These are phyloP conservation scores for Athrips mouffetella DNA, from an alignment of 2,888 invertebrate species.

Conservation along the genomic window DNA sequence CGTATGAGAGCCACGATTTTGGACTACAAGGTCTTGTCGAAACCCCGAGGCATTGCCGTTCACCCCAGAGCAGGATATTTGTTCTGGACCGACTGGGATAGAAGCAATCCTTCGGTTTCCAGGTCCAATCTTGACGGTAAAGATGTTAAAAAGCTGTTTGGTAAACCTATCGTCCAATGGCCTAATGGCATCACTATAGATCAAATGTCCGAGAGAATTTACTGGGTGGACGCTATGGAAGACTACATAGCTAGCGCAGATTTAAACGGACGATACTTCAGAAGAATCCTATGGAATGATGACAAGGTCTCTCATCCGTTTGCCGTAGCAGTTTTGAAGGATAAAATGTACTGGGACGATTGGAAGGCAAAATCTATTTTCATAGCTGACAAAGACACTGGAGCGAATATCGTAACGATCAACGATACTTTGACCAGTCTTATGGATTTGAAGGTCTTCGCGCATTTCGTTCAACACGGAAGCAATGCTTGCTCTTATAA, in stretches of 20 bases:
- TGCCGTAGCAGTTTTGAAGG: conserved; percentile 90
- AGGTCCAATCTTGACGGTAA: conserved; percentile 89
- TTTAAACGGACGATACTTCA: conserved; percentile 83
- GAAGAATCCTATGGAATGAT: conserved; percentile 81
- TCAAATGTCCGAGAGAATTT: conserved; percentile 87
- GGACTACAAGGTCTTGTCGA: conserved; percentile 80
- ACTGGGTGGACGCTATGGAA: conserved; percentile 91
- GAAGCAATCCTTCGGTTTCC: conserved; percentile 85
- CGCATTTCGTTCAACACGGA: conserved; percentile 86
- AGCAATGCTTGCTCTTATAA: conserved; percentile 82
- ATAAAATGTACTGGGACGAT: conserved; percentile 93
- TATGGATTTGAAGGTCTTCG: conserved; percentile 90
- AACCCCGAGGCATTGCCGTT: conserved; percentile 89
- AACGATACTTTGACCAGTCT: conserved; percentile 82
- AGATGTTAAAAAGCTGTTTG: conserved; percentile 81
- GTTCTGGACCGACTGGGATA: conserved; percentile 95
- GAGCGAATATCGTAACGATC: conserved; percentile 79
- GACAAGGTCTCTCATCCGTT: conserved; percentile 89
- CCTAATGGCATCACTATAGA: conserved; percentile 93
- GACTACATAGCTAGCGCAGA: conserved; percentile 89
- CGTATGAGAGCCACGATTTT: conserved; percentile 88
- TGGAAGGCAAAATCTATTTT: conserved; percentile 90
- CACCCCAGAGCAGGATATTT: conserved; percentile 88
- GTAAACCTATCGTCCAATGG: conserved; percentile 85
- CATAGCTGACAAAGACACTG: conserved; percentile 87